Base-by-base conservation (phyloP, 2,113 vertebrate genomes). In the Pomatorhinus ruficollis region DNA sequence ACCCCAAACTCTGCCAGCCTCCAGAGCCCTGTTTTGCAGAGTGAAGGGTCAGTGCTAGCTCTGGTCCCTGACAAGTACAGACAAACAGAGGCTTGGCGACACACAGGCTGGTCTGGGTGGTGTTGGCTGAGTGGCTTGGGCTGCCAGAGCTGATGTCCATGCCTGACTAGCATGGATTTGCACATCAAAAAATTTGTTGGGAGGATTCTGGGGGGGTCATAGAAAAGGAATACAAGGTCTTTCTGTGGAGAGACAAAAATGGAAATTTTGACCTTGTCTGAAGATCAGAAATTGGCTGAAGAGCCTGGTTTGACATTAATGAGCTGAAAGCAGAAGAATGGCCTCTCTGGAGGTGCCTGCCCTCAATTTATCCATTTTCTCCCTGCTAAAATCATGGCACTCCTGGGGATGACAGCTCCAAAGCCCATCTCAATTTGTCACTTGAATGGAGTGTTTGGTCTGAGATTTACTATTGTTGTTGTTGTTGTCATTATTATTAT, bases 361-460 rank as follows among this genome's bases (percentile, higher is more conserved):
- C 95, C 88, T 93, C 88, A 79, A 78, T 96, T 96, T 87, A 79
- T 96, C 23, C 30, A 42, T 82, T 94, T 94, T 94, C 31, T 94
- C 31, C 69, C 60, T 92, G 10, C 83, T 79, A 84, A 93, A 94
- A 71, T 59, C 28, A 45, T 2, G 19, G 20, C n/a, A 49, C 1
- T 87, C 71, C 24, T 57, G 28, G 27, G 40, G 23, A 87, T 5
- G 3, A 64, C 80, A 90, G 52, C 71, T 90, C 69, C 68, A 86
- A 92, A 94, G 22, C 28, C 76, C 69, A 39, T 83, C 60, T 89
- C 52, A 47, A 69, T 96, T 87, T 90, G 65, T 78, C 86, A 65
- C 66, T 89, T 75, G 76, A 94, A 87, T 68, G 31, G 92, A 92
- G 11, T 63, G 39, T 45, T 95, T 83, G 71, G 92, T 90, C 71